Evolutionary conservation across 2,797 vertebrate genomes (phyloP).

Genomic region (Myotis planiceps): DNA sequence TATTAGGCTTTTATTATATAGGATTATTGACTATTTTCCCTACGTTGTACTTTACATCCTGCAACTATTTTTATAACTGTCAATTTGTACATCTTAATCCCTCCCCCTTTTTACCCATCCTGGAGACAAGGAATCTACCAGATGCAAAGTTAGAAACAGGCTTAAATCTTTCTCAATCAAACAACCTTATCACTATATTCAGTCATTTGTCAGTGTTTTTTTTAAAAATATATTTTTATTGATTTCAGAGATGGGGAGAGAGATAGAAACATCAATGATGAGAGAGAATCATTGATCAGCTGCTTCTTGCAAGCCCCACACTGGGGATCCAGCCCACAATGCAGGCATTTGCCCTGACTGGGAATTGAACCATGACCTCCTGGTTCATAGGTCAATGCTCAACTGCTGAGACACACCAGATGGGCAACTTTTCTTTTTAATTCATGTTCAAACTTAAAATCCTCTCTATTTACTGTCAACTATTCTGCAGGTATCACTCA

Average conservation of each 20-base stretch:
- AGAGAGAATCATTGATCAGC: too few species aligned
- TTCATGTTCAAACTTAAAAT: slow-evolving; percentile 14
- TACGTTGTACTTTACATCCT: not conserved
- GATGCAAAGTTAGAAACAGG: not conserved
- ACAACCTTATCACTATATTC: not conserved
- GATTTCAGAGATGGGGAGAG: too few species aligned
- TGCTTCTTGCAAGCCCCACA: too few species aligned
- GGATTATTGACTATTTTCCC: not conserved
- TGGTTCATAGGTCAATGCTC: too few species aligned
- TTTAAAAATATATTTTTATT: too few species aligned
- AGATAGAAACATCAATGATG: too few species aligned
- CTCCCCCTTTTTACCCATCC: not conserved
- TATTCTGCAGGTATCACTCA: not conserved
- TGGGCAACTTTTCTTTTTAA: not conserved
- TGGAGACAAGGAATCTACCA: not conserved
- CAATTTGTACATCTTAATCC: not conserved
- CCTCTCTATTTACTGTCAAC: not conserved
- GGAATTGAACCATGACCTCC: too few species aligned
- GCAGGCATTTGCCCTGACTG: too few species aligned
- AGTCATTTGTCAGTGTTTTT: not conserved
- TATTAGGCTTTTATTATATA: too few species aligned
- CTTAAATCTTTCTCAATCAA: not conserved
- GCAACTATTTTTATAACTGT: not conserved
- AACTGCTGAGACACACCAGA: too few species aligned
- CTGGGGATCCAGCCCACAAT: too few species aligned